These are phyloP conservation scores for Drosophila neotestacea DNA, from an alignment of 2,888 invertebrate species.

Conservation along the genomic window DNA sequence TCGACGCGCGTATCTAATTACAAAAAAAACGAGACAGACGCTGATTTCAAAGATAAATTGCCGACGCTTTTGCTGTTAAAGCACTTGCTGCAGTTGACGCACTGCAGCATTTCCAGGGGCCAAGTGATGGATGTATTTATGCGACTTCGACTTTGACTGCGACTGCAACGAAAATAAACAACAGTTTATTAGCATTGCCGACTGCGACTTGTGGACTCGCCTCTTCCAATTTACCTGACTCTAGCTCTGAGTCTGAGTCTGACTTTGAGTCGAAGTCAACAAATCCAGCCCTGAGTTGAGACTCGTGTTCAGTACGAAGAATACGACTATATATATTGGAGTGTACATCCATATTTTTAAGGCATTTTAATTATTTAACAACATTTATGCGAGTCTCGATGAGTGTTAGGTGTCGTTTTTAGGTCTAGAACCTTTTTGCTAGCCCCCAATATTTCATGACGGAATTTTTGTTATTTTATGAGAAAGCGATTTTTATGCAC, in stretches of 20 bases:
- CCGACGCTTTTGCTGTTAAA: slow-evolving; percentile 50
- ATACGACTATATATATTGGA: slow-evolving; percentile 10
- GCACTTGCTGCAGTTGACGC: slow-evolving; percentile 35
- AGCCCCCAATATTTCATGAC: slow-evolving; percentile 48
- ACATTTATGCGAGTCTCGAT: slow-evolving; percentile 57
- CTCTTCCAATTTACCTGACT: slow-evolving; percentile 20
- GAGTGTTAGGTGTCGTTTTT: slow-evolving; percentile 68
- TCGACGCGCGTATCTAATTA: slow-evolving; percentile 73
- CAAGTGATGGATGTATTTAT: slow-evolving; percentile 74
- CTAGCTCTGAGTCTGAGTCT: neutral
- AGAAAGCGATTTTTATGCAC: slow-evolving; percentile 69
- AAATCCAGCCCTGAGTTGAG: neutral
- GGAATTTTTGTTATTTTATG: slow-evolving; percentile 53
- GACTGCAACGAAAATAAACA: slow-evolving; percentile 68
- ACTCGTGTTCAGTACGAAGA: slow-evolving; percentile 6
- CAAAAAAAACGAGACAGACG: slow-evolving; percentile 76
- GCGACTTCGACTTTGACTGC: slow-evolving; percentile 38
- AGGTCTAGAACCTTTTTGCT: slow-evolving; percentile 55
- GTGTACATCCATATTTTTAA: slow-evolving; percentile 40
- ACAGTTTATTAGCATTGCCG: slow-evolving; percentile 73
- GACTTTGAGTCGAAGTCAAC: neutral
- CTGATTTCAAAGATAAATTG: slow-evolving; percentile 81
- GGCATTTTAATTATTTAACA: slow-evolving; percentile 78
- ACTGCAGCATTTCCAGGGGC: slow-evolving; percentile 47
- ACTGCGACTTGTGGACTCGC: slow-evolving; percentile 21